Conservation (phyloP, 2,797 vertebrate species). For the Scolopax rusticola region DNA sequence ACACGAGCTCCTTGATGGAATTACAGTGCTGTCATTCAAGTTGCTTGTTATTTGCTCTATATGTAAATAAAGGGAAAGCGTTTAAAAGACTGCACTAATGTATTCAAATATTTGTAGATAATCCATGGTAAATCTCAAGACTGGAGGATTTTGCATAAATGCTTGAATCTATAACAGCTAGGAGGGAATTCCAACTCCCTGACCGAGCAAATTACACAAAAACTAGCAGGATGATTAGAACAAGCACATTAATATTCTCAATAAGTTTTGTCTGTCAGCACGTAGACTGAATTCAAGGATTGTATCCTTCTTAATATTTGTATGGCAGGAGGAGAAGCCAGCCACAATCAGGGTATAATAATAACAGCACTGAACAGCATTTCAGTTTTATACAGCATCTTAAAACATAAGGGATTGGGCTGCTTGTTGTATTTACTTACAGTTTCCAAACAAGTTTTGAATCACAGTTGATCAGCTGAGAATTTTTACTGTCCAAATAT, state of each 20-base stretch:
- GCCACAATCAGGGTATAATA: neutral
- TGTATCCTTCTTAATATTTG: neutral
- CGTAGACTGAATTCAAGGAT: neutral
- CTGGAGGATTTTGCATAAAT: constrained; percentile 67
- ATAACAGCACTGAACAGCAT: neutral
- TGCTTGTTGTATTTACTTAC: neutral
- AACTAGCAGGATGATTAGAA: constrained; percentile 55
- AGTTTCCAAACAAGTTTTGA: neutral
- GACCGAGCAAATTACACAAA: constrained; percentile 69
- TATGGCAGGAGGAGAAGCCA: neutral
- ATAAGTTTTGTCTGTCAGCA: constrained; percentile 46
- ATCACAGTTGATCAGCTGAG: neutral
- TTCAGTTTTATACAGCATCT: neutral
- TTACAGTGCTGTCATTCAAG: constrained; percentile 32
- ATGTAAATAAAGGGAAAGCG: constrained; percentile 56
- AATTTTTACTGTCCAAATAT: neutral
- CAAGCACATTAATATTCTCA: constrained; percentile 39
- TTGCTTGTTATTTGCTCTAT: constrained; percentile 41
- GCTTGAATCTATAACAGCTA: constrained; percentile 60
- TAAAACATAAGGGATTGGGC: neutral
- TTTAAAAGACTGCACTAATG: constrained; percentile 52
- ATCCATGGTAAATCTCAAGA: constrained; percentile 57
- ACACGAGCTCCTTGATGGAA: constrained; percentile 39
- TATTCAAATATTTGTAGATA: constrained; percentile 75
- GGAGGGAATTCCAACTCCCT: constrained; percentile 72